A percentile compares a stretch with the other conserved stretches of the same genome.
Evolutionary conservation across 2,888 invertebrate species (phyloP).

Genomic region (Aproaerema taeniolella): DNA sequence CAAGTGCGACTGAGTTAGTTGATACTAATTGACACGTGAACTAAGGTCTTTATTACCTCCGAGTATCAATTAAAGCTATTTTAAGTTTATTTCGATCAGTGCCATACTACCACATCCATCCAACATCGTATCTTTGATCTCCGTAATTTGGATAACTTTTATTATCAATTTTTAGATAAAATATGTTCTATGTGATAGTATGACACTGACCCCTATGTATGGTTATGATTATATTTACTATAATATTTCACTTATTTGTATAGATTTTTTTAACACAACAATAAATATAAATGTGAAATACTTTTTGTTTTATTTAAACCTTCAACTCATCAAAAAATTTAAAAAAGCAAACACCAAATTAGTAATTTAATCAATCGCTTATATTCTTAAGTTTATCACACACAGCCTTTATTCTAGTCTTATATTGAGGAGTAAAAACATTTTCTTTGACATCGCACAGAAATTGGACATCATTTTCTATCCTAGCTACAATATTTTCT

Average conservation of each 20-base stretch:
- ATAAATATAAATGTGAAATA: slow-evolving; percentile 76
- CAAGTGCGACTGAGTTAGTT: slow-evolving; percentile 66
- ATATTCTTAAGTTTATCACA: slow-evolving; percentile 47
- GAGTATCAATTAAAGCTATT: slow-evolving; percentile 73
- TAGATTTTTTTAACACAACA: slow-evolving; percentile 76
- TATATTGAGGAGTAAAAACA: slow-evolving; percentile 33
- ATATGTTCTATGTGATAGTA: slow-evolving; percentile 38
- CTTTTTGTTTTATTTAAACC: slow-evolving; percentile 48
- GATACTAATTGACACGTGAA: slow-evolving; percentile 65
- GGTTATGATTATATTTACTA: slow-evolving; percentile 67
- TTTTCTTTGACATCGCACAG: slow-evolving; percentile 41
- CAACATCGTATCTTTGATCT: slow-evolving; percentile 20
- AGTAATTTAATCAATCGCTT: slow-evolving; percentile 37
- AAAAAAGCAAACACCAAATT: too few species aligned
- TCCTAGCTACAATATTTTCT: slow-evolving; percentile 36
- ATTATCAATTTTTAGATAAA: slow-evolving; percentile 4
- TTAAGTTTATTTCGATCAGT: slow-evolving; percentile 56
- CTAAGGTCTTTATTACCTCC: slow-evolving; percentile 75
- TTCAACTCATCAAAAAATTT: too few species aligned
- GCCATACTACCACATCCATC: slow-evolving; percentile 35
- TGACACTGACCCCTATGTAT: slow-evolving; percentile 49
- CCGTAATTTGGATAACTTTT: slow-evolving; percentile 21
- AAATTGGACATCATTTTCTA: slow-evolving; percentile 41
- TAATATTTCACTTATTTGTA: slow-evolving; percentile 76
- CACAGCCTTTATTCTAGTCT: slow-evolving; percentile 38